Percentiles rank a stretch among this genome's conserved stretches.
Conservation (phyloP, 2,113 vertebrate genomes). For the Hystrix brachyura region DNA sequence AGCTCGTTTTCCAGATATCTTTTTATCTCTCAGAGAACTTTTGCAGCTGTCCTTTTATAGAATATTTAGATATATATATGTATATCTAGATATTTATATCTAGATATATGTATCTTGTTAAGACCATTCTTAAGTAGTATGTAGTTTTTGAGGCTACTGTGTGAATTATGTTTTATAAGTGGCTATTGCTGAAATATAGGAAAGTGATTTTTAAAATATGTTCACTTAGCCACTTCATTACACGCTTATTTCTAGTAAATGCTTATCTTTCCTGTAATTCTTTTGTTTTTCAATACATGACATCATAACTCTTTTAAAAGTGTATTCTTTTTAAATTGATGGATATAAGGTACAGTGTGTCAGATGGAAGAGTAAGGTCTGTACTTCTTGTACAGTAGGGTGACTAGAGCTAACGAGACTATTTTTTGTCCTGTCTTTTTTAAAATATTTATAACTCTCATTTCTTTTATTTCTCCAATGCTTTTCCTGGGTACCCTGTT, state of each 20-base stretch:
- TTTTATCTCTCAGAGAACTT: neutral
- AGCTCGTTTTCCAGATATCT: neutral
- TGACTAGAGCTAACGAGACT: neutral
- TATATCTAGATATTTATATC: neutral
- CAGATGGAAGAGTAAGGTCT: neutral
- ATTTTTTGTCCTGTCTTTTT: neutral
- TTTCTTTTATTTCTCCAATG: neutral
- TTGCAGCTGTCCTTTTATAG: conserved; percentile 56
- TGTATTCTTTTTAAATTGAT: neutral
- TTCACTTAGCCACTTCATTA: neutral
- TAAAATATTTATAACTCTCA: neutral
- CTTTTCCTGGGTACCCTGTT: neutral
- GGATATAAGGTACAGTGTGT: neutral
- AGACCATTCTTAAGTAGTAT: neutral
- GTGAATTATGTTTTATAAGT: conserved; percentile 35
- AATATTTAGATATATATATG: neutral
- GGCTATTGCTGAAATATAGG: neutral
- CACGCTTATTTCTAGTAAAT: conserved; percentile 14
- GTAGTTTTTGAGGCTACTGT: neutral
- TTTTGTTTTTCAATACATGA: neutral
- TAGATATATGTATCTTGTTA: neutral
- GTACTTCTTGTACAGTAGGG: neutral
- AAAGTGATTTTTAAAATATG: conserved; percentile 24
- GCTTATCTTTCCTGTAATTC: neutral
- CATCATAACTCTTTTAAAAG: neutral